Evolutionary conservation across 2,888 invertebrate species (phyloP), one percentile per base, ranked within the genome.

Genomic region (Buathra laborator): DNA sequence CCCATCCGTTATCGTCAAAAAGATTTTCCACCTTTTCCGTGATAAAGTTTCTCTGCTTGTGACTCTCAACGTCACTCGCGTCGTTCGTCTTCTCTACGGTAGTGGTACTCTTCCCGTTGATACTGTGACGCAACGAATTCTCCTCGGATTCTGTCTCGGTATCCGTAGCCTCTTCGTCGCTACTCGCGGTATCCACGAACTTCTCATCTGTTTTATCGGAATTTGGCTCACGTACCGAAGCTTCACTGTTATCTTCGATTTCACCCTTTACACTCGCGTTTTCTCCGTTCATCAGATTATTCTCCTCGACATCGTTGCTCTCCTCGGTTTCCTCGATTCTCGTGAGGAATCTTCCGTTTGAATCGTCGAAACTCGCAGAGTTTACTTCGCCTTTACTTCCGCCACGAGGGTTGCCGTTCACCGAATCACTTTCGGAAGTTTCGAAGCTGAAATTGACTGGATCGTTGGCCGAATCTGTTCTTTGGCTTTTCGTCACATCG

Each of bases 1-100:
- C 90, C 93, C 94, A 94, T 44, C 93, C 93, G 81, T 93, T 93
- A 53, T 93, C 93, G 84, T 93, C 93, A 83, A 93, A 92, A 59
- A 92, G 85, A 81, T 91, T 92, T 71, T 92, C 92, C 72, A 89
- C 85, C 12, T 72, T 83, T 37, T 85, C 83, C n/a, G 48, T 66
- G 14, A 72, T 24, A 29, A 71, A 82, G 66, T 51, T 71, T 80
- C 79, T 70, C 19, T 32, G 44, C 37, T 81, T 59, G 48, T 37
- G 48, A 14, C 37, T 68, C 9, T 19, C 24, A 5, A 14, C 64
- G n/a, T 82, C 78, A n/a, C 12, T 43, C 3, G 14, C 19, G 12
- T 64, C 29, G 16, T 19, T 32, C 12, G 5, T 29, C 16, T 9
- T 71, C 51, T 14, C 10, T 16, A 9, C 12, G 3, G 14, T n/a